Base-by-base conservation (phyloP, 2,797 vertebrate species). In the Crenuchus spilurus region DNA sequence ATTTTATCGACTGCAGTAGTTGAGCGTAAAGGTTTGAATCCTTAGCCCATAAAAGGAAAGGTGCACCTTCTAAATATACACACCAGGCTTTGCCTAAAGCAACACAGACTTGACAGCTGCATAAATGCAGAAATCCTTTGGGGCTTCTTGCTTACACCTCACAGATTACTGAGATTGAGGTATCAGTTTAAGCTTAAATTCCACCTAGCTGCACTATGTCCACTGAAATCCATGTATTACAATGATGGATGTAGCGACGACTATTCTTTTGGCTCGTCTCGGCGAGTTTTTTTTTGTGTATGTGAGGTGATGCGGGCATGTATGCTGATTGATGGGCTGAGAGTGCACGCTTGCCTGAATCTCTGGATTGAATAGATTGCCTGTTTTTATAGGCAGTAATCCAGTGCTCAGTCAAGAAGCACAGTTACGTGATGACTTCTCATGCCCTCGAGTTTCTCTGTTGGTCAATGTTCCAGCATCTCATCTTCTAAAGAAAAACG, bases 111-210 rank as follows among this genome's bases (percentile, higher is more conserved):
- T 46, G 68, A 39, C 6, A 14, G 42, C 68, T 67, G 62, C 2
- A 14, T 57, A 37, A 67, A 66, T 67, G 42, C n/a, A 31, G 11
- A 42, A 71, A 62, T 54, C 44, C 2, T 37, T 11, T 31, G 20
- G 31, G 39, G 58, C 33, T 69, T 57, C 42, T 13, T 11, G 28
- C 26, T 14, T 30, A 11, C 31, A 70, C 24, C 64, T 68, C 42
- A 26, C 37, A 28, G 42, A 73, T 39, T 35, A 7, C 35, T 4
- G 0, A 33, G 49, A 54, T 68, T 69, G 42, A 69, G 26, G 14
- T 39, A 11, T 28, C 24, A 18, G 16, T 30, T 63, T n/a, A 18
- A 44, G 8, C 42, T 20, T 57, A 41, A 42, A 20, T 31, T 51
- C 7, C n/a, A 13, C 31, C 14, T n/a, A 52, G 46, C 31, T 9